Base-by-base conservation (phyloP, 2,113 vertebrate genomes). In the Orycteropus afer region DNA sequence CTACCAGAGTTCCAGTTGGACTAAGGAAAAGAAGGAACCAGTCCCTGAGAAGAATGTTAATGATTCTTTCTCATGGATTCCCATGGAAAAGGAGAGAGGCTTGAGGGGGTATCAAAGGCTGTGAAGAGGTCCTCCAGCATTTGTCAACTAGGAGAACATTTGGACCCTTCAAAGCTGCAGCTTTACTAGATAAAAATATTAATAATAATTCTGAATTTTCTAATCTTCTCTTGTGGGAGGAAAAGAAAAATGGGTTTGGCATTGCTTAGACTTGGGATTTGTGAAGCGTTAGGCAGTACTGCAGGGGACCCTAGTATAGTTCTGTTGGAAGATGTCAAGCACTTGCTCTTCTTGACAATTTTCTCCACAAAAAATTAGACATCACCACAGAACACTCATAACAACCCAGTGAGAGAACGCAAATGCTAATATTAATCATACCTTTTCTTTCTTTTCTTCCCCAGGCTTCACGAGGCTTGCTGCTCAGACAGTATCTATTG, bases 401-500 rank as follows among this genome's bases (percentile, higher is more conserved):
- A 95, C 73, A 90, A 57, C 76, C 82, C 96, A 95, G 76, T 86
- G 95, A 92, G 90, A 94, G 96, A 97, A 83, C 32, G 67, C 51
- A 94, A 95, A 95, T 97, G 93, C 91, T 98, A 97, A 97, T 97
- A 95, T 97, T 98, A 98, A 98, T 98, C 96, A 96, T 98, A 95
- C 96, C 83, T 97, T 98, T 98, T 97, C 97, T 98, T 90, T 94
- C 94, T 96, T 98, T 97, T 97, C 97, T 97, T 95, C 77, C 94
- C 97, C 98, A 99, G 99, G 98, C 96, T 98, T 98, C 95, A 98
- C 97, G 93, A 98, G 97, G 82, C 98, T 99, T 97, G 98, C 98
- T 95, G 98, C 99, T 97, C 99, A 99, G 98, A 99, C 99, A 93
- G 96, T 99, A 82, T 99, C 99, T 98, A 99, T 99, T 98, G 98